Evolutionary conservation across 2,888 invertebrate genomes (phyloP), one percentile per base, ranked within the genome.

Genomic region (Imbricaverruca yamaguchii): DNA sequence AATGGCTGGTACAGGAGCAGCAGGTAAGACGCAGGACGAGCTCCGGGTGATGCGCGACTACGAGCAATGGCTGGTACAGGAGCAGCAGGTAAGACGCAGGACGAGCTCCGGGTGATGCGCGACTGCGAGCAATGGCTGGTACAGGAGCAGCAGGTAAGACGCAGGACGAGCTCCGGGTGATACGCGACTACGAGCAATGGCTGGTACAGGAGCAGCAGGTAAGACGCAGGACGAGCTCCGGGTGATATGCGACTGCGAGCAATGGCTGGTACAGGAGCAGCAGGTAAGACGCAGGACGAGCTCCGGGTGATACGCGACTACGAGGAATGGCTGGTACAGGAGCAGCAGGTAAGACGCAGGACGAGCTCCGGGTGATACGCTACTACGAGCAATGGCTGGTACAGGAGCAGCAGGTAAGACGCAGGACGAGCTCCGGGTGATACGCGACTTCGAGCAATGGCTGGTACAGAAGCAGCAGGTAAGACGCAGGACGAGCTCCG

Each of bases 141-240:
- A n/a, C n/a, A n/a, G n/a, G n/a, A n/a, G n/a, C n/a, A n/a, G n/a
- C n/a, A n/a, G n/a, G n/a, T n/a, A 88, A 90, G 80, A 90, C 91
- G 65, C 93, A 93, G 82, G 92, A 92, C 85, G 94, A 94, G 87
- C 90, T 92, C 84, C 93, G 92, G 87, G 89, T 91, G 23, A 59
- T 59, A 23, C 79, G 18, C 23, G 79, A 79, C 6, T 81, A 81
- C 59, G 81, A 81, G 11, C 39, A 57, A 9, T 81, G 81, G 81
- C 81, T 81, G 23, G 2, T 25, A n/a, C n/a, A n/a, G n/a, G n/a
- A n/a, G n/a, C n/a, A n/a, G n/a, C n/a, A n/a, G n/a, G n/a, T n/a
- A 88, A 90, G 80, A 90, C 91, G 65, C 93, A 93, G 82, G 92
- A 92, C 85, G 94, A 94, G 87, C 90, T 92, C 84, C 93, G 92